These are phyloP conservation scores for Aegotheles bennettii DNA, from an alignment of 2,113 vertebrate species.

Conservation along the genomic window DNA sequence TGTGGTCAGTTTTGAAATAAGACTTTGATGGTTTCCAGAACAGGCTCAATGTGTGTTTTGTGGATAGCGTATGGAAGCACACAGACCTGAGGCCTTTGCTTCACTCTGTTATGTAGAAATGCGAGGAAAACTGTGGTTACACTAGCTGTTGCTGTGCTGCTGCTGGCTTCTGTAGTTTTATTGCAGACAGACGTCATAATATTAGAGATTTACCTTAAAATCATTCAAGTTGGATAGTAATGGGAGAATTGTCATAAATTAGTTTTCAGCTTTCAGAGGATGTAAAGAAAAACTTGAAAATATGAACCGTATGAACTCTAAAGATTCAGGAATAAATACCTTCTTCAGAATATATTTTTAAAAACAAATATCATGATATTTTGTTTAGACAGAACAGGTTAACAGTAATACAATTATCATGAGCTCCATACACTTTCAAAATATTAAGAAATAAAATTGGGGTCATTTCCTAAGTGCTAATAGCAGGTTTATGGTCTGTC, in stretches of 20 bases:
- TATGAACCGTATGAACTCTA: background rate
- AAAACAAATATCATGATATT: background rate
- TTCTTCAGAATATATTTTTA: background rate
- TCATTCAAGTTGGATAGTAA: background rate
- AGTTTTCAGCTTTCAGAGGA: background rate
- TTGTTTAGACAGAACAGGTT: background rate
- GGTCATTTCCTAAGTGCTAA: background rate
- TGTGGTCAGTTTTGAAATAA: background rate
- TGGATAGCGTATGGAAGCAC: background rate
- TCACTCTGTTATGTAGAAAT: background rate
- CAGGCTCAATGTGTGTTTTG: background rate
- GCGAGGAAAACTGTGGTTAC: background rate
- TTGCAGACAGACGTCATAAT: background rate
- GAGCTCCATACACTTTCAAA: background rate
- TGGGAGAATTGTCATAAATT: background rate
- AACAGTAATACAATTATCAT: background rate
- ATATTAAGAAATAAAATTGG: background rate
- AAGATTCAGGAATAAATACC: background rate
- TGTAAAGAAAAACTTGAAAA: background rate
- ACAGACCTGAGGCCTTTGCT: background rate
- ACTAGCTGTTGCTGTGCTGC: background rate
- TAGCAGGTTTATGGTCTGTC: background rate
- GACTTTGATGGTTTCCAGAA: accelerated
- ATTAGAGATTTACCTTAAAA: background rate
- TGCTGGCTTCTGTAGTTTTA: background rate